Evolutionary conservation across 2,888 invertebrate genomes (phyloP), one percentile per base, ranked within the genome.

Genomic region (Phaonia tiefii): DNA sequence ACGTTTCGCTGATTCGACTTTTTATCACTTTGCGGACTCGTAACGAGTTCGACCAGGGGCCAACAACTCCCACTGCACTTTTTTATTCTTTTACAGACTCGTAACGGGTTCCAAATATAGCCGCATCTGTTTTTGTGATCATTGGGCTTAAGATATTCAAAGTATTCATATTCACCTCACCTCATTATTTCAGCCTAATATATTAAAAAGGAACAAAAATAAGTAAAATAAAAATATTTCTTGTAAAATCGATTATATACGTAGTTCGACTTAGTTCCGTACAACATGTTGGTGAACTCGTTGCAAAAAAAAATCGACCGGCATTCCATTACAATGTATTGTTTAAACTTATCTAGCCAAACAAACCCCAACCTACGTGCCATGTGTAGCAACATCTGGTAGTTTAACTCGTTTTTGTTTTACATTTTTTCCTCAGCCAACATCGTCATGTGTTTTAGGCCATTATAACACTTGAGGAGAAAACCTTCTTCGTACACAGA

Each of bases 391-490:
- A 46, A 7, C n/a, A 46, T 46, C 46, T 46, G n/a, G 46, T 46
- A 46, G n/a, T 46, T 46, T 46, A 15, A 46, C n/a, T n/a, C n/a
- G n/a, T n/a, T n/a, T n/a, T n/a, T n/a, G n/a, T n/a, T 10, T 44
- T 11, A 7, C 7, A 2, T 56, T 26, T 56, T 56, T 73, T 63
- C 22, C 56, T 65, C 56, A 67, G 56, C 22, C 37, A 66, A 56
- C 74, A 66, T n/a, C n/a, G n/a, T n/a, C 60, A 63, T 63, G 60
- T 72, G 72, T 72, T 51, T 72, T 11, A 51, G 63, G 39, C 63
- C 63, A 63, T 72, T 63, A 72, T 51, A 31, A 51, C 11, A 37
- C 31, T 72, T 63, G 22, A n/a, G 13, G 26, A 70, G n/a, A 54
- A 31, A 51, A 25, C 26, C 39, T 39, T 4, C 10, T 22, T 13